Evolutionary conservation across 2,113 vertebrate genomes (phyloP).

Genomic region (Callithrix jacchus): DNA sequence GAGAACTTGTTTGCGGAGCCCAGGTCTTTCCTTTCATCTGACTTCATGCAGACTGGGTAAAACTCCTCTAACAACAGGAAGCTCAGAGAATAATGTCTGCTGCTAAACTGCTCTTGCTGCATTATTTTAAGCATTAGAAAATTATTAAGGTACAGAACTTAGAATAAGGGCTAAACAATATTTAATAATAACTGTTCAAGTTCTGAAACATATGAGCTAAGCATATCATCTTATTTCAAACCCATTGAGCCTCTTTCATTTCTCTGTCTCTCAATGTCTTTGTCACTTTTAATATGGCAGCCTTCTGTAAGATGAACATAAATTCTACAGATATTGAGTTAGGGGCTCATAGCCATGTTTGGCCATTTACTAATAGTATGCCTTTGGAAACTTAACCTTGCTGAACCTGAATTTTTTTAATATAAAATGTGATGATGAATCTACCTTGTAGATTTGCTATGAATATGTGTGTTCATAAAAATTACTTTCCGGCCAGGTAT

Average conservation of each 20-base stretch:
- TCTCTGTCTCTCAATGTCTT: neutral
- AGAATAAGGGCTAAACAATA: neutral
- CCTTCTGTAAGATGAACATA: neutral
- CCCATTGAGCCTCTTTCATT: neutral
- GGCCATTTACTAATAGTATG: neutral
- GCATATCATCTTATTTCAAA: neutral
- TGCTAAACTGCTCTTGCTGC: neutral
- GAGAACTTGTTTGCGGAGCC: neutral
- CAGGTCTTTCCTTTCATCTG: neutral
- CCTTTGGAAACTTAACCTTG: neutral
- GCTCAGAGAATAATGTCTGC: neutral
- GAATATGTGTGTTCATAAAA: neutral
- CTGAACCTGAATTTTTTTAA: neutral
- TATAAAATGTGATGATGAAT: neutral
- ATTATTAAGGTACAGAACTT: neutral
- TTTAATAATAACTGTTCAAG: neutral
- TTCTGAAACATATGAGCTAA: neutral
- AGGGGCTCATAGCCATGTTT: neutral
- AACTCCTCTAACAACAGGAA: neutral
- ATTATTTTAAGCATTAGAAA: neutral
- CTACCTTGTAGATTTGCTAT: neutral
- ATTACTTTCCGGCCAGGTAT: neutral
- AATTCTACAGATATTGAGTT: neutral
- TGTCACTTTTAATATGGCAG: neutral
- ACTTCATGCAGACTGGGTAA: neutral